Evolutionary conservation across 2,888 invertebrate genomes (phyloP).

Genomic region (Ceraclea dissimilis): DNA sequence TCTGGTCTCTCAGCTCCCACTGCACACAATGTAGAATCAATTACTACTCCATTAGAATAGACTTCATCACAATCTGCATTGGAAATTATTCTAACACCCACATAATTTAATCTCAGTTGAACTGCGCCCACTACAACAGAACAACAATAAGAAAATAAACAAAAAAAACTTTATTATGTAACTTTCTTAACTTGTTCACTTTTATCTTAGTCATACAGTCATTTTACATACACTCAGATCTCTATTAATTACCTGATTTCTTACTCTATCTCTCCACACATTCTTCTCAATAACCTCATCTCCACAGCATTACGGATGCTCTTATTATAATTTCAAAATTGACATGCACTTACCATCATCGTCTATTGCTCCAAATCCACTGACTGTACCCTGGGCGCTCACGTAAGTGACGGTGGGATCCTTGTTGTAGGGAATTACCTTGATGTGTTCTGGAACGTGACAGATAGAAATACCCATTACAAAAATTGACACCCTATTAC

Average conservation of each 20-base stretch:
- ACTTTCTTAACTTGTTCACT: no score
- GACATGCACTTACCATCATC: neutral
- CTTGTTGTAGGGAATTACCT: neutral
- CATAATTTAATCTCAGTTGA: neutral
- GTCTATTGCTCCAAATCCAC: neutral
- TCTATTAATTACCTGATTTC: no score
- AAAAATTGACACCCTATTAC: no score
- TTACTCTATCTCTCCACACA: no score
- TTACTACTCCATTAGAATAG: neutral
- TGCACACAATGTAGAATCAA: neutral
- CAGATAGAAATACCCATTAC: neutral
- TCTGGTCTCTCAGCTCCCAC: neutral
- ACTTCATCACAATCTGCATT: neutral
- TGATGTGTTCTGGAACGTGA: neutral
- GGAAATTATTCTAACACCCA: neutral
- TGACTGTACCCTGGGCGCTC: neutral
- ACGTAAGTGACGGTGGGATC: neutral
- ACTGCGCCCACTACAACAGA: no score
- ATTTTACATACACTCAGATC: no score
- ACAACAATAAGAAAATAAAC: no score
- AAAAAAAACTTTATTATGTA: no score
- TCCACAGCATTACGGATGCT: no score
- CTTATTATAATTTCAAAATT: no score
- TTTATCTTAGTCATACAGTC: no score
- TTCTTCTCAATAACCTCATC: no score